Base-by-base conservation (phyloP, 2,113 vertebrate species). In the Agelaius tricolor region DNA sequence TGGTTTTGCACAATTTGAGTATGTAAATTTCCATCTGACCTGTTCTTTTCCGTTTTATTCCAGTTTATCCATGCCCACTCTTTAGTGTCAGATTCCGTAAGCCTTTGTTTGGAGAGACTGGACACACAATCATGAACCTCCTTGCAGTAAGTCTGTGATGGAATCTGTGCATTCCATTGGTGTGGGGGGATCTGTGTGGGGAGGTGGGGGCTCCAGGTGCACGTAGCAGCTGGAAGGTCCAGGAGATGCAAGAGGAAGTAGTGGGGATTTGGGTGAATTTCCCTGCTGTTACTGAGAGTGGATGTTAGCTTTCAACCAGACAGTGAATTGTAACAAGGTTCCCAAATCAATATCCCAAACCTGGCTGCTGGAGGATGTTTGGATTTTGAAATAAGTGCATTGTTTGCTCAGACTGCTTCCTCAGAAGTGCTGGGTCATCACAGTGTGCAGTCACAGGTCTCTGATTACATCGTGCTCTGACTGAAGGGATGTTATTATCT, bases 51-150 rank as follows among this genome's bases (percentile, higher is more conserved):
- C 88, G 46, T 95, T 98, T 94, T 97, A 35, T 96, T 96, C 24
- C 96, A 99, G 99, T 99, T 97, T 99, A 99, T 91, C 99, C 99
- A 0, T 99, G 99, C 93, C 99, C 99, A 2, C 98, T 99, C 90
- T 99, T 99, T 97, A 99, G 99, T 46, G 99, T 99, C 89, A 98
- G 99, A 94, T 99, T 99, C 97, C 98, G 99, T 87, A 99, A 99
- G 93, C 99, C 99, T 20, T 98, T 99, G 55, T 99, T 99, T 78
- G 99, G 99, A 97, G 99, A 99, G 96, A 99, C 99, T 1, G 99
- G 99, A 57, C 99, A 99, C 98, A 99, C 99, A 3, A 99, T 99
- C 95, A 99, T 99, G 98, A 99, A 99, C 97, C 98, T 99, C 80
- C 98, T 99, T 54, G 99, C 99, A 62, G 99, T 99, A 97, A 99